Percentiles rank a stretch among this genome's conserved stretches.
Conservation (phyloP, 2,797 vertebrate species). For the Acomys russatus region DNA sequence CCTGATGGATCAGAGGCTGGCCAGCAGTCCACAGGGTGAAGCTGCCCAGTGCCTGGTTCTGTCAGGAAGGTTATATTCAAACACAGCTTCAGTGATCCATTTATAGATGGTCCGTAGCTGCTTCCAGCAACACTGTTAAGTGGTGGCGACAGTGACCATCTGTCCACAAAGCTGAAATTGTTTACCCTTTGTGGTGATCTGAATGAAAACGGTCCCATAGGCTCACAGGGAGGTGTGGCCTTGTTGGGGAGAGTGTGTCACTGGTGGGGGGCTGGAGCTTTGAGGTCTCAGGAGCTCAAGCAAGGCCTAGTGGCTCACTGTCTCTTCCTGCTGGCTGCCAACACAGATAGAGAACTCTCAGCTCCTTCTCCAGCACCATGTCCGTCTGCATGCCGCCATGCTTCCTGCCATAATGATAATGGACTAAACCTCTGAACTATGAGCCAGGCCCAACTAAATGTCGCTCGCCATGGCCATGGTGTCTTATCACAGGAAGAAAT, state of each 20-base stretch:
- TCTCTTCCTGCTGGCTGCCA: not conserved
- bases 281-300: not conserved
- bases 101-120: not conserved
- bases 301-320: not conserved
- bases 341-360: not conserved
- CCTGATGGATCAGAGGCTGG: not conserved
- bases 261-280: not conserved
- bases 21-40: not conserved
- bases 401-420: not conserved
- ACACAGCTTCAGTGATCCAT: not conserved
- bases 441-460: not conserved
- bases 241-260: not conserved
- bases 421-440: not conserved
- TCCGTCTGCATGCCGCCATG: not conserved
- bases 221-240: not conserved
- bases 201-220: not conserved
- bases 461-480: not conserved
- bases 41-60: not conserved
- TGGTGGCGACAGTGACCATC: not conserved
- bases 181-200: not conserved
- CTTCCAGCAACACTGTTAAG: not conserved
- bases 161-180: not conserved
- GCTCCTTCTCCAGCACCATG: not conserved
- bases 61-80: not conserved
- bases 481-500: not conserved